Percentiles rank a stretch among this genome's conserved stretches.
These are phyloP conservation scores for Lepidothrix coronata DNA, from an alignment of 2,113 vertebrate genomes.

Conservation along the genomic window DNA sequence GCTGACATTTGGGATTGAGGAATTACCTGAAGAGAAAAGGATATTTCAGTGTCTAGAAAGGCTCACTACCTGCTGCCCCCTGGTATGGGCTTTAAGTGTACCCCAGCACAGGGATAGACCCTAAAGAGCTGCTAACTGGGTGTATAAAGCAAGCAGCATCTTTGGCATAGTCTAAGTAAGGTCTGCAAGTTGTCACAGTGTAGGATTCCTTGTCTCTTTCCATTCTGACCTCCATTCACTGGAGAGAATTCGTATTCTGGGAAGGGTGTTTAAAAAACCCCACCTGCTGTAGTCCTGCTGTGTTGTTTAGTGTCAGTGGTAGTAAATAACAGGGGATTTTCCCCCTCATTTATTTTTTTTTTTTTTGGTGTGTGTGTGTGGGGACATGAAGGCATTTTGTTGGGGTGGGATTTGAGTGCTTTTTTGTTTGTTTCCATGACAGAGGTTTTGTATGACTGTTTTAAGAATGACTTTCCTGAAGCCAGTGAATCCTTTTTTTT, in stretches of 20 bases:
- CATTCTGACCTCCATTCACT: background rate
- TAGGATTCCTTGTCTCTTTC: background rate
- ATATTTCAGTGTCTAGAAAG: background rate
- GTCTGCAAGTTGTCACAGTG: background rate
- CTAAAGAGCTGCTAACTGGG: background rate
- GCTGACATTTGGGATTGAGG: background rate
- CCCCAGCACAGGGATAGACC: too few species aligned
- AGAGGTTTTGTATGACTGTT: background rate
- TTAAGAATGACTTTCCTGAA: background rate
- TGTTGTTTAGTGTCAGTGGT: background rate
- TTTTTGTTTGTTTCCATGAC: background rate
- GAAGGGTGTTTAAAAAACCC: fast-evolving
- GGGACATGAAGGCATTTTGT: background rate
- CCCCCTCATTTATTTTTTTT: fast-evolving
- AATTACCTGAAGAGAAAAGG: background rate
- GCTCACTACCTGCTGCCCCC: background rate
- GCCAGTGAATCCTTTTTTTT: background rate
- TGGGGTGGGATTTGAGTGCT: fast-evolving
- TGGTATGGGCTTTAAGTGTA: background rate
- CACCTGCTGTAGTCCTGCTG: background rate
- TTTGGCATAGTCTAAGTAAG: background rate
- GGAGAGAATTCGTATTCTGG: background rate
- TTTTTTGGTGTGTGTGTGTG: background rate
- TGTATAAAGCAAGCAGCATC: background rate
- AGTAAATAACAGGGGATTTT: background rate